Conservation (phyloP, 2,888 invertebrate genomes). For the Esperia sulphurella region DNA sequence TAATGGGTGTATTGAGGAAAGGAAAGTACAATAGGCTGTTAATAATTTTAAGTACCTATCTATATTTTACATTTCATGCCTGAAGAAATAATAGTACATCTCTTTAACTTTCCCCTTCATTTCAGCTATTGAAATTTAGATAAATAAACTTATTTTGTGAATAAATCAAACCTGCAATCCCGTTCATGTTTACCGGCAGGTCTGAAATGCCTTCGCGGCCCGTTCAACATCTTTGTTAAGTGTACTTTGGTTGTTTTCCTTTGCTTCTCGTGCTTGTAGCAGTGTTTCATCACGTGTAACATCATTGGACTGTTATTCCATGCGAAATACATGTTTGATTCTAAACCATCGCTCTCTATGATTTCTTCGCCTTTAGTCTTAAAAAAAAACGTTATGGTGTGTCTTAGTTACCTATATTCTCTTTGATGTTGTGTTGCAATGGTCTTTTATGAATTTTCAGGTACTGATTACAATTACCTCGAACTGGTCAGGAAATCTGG, state of each 20-base stretch:
- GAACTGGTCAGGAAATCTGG: slow-evolving; percentile 12
- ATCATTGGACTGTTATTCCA: slow-evolving; percentile 75
- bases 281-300: slow-evolving; percentile 70
- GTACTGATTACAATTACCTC: too few species aligned
- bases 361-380: slow-evolving; percentile 16
- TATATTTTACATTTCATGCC: too few species aligned
- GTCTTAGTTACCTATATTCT: too few species aligned
- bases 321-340: slow-evolving; percentile 33
- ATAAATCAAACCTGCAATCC: slow-evolving; percentile 41
- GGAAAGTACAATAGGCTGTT: too few species aligned
- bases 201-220: slow-evolving; percentile 43
- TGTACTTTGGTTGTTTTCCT: slow-evolving; percentile 25
- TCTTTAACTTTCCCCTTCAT: too few species aligned
- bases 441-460: too few species aligned
- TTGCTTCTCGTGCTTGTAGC: slow-evolving; percentile 62
- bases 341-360: not conserved
- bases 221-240: slow-evolving; percentile 39
- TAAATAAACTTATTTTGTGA: not conserved
- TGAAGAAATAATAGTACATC: too few species aligned
- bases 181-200: slow-evolving; percentile 49
- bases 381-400: not conserved
- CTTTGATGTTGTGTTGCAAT: too few species aligned
- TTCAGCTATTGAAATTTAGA: too few species aligned
- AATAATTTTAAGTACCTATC: too few species aligned
- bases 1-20: too few species aligned